These are phyloP conservation scores for Hypotaenidia philippensis DNA, from an alignment of 2,797 vertebrate species.

Conservation along the genomic window DNA sequence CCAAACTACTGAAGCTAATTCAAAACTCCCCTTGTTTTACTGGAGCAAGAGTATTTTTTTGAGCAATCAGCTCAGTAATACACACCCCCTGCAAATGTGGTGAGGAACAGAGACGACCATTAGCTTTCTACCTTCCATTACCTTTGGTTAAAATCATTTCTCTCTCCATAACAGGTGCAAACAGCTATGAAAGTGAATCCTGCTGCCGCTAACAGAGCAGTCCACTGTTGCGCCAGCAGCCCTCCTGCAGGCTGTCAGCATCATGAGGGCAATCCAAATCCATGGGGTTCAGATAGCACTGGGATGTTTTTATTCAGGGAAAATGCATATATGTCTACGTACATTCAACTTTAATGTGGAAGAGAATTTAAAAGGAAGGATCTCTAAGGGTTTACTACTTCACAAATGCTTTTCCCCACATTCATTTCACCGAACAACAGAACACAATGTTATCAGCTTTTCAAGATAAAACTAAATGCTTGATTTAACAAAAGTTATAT, in stretches of 20 bases:
- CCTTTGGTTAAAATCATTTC: background rate
- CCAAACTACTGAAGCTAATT: background rate
- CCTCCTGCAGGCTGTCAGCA: background rate
- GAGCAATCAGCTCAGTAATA: background rate
- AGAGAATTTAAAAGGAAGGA: background rate
- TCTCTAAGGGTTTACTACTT: background rate
- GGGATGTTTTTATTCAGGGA: background rate
- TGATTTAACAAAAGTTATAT: background rate
- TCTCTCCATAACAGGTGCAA: background rate
- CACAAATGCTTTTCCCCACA: background rate
- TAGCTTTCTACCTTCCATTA: background rate
- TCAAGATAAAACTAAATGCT: background rate
- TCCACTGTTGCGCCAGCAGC: background rate
- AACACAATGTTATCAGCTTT: background rate
- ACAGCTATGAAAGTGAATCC: background rate
- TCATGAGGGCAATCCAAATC: background rate
- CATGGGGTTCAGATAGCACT: background rate
- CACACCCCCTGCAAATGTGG: background rate
- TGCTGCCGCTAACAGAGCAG: background rate
- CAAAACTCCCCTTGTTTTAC: background rate
- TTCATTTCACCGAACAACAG: background rate
- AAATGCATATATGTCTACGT: accelerated
- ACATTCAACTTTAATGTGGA: background rate
- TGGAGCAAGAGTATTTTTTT: background rate
- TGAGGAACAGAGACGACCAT: background rate